Evolutionary conservation across 1,140 invertebrate genomes (phyloP).

Genomic region (Atta texana): DNA sequence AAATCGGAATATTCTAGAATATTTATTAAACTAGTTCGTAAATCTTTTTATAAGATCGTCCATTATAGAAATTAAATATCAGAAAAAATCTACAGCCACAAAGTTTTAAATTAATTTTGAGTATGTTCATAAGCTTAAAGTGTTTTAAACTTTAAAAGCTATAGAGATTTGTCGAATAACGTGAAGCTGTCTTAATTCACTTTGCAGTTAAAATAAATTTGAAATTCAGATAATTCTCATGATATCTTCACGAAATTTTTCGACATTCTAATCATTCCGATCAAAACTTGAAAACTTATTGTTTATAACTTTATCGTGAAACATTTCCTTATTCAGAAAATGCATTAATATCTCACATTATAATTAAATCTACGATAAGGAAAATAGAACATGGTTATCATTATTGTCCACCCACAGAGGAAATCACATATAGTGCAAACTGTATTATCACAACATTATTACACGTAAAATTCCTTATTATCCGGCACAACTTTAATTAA

Average conservation of each 20-base stretch:
- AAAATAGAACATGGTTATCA: neutral
- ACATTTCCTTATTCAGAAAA: neutral
- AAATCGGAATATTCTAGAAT: neutral
- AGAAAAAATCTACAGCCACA: neutral
- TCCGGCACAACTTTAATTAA: slow-evolving; percentile 34
- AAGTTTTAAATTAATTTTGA: neutral
- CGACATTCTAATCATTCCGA: neutral
- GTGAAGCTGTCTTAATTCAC: neutral
- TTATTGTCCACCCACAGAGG: neutral
- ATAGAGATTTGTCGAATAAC: neutral
- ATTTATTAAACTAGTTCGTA: neutral
- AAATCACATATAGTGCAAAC: neutral
- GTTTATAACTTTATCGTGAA: neutral
- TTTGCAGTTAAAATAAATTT: neutral
- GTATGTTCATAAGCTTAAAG: neutral
- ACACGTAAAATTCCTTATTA: slow-evolving; percentile 35
- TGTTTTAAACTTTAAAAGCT: neutral
- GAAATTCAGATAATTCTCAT: neutral
- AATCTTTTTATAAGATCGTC: neutral
- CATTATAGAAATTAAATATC: neutral
- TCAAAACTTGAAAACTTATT: neutral
- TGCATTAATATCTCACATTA: neutral
- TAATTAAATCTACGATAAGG: neutral
- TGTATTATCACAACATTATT: slow-evolving; percentile 30
- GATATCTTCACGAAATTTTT: neutral